Base-by-base conservation (phyloP, 2,113 vertebrate species). In the Brachionichthys hirsutus region DNA sequence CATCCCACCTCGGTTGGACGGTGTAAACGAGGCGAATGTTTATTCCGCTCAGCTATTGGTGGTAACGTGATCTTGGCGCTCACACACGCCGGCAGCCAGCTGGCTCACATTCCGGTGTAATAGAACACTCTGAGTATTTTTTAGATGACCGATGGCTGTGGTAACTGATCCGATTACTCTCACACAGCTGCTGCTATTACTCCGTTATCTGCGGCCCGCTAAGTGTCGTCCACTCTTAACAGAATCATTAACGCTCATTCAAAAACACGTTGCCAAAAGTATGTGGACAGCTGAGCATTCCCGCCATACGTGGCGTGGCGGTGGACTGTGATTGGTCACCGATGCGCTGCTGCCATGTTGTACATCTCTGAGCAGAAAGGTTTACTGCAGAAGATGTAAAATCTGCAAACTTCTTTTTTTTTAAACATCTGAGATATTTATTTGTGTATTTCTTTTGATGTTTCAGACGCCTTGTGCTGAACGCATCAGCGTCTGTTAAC, bases 101-200 rank as follows among this genome's bases (percentile, higher is more conserved):
- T 81, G 82, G 72, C 65, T 75, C 36, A 46, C 48, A 75, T 78
- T 77, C 81, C 77, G 24, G 45, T 70, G 81, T 80, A 77, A 80
- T 56, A 30, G 41, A 78, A 84, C 24, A 70, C 71, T 55, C 50
- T 0, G 14, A 19, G 40, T 43, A 42, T 38, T 3, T 47, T 10
- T 9, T 30, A 47, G 58, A 67, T 56, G 64, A 74, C 63, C 70
- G 55, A 57, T 47, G 53, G 16, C 57, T 73, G 1, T 43, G 47
- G 57, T 57, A 67, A 74, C 41, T 62, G 71, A 74, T 62, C 63
- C 24, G 41, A 74, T 67, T 57, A 74, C 38, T 38, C 14, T n/a
- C 49, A 38, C 10, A 38, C 36, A 38, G 36, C 36, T 38, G 36
- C 36, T 38, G 12, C 12, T 12, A 38, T 38, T 38, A 38, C 36